Evolutionary conservation across 2,797 vertebrate species (phyloP), one percentile per base, ranked within the genome.

Genomic region (Eremophila alpestris): DNA sequence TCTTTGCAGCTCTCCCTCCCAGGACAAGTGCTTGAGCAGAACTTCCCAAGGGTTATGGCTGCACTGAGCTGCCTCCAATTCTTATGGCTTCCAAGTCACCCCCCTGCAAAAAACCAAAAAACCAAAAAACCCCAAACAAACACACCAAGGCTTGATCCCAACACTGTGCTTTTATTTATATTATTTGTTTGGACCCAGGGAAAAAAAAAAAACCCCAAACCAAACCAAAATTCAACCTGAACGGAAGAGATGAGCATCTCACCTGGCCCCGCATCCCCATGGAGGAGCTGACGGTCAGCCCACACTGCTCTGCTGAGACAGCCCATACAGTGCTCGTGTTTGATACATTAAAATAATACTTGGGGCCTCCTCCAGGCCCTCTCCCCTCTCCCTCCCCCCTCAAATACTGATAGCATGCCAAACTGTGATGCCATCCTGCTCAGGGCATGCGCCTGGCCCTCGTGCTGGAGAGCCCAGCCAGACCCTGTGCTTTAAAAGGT

Each of bases 81-180:
- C 36, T 59, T 13, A 15, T 0, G 2, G 41, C 23, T 64, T 34
- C 46, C 45, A 27, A 58, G 55, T 30, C 49, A 55, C 13, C 27
- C n/a, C n/a, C n/a, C 29, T 22, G 12, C 13, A 45, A 62, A 41
- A 80, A 14, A n/a, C n/a, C n/a, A n/a, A n/a, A 55, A 21, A 16
- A 10, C 16, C 41, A 46, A 60, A 83, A 29, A 56, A n/a, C 9
- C 16, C 10, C 55, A 29, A 45, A 12, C 67, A 60, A 83, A 29
- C 26, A 51, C 12, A 11, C 10, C 0, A 4, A 84, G 26, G n/a
- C 87, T 45, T 15, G 0, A 2, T 68, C 73, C 83, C 67, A 45
- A 54, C 30, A 13, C 55, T 94, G 89, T 94, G 94, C 85, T 97
- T 91, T 95, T 96, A 96, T 96, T 97, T 75, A 29, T 83, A 89